A percentile compares a stretch with the other conserved stretches of the same genome.
These are phyloP conservation scores for Drepana falcataria DNA, from an alignment of 2,888 invertebrate species.

Conservation along the genomic window DNA sequence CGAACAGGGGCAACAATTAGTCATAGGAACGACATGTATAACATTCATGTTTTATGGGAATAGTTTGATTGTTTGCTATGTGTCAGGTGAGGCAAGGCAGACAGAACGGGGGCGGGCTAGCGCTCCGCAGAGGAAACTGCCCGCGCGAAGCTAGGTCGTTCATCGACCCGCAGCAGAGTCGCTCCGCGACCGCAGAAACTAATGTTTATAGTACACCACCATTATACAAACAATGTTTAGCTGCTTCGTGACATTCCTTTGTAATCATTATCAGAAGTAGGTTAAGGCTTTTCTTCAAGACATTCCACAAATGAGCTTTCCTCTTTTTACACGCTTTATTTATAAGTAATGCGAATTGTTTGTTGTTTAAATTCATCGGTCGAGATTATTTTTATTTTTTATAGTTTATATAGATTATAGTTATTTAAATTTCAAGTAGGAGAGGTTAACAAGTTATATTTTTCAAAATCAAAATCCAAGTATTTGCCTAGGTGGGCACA, in stretches of 20 bases:
- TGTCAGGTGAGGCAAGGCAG: conserved; percentile 11
- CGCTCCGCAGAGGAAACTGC: conserved; percentile 34
- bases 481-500: no score
- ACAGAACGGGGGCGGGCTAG: conserved; percentile 31
- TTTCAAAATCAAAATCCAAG: no score
- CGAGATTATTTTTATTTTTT: no score
- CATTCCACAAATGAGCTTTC: conserved; percentile 24
- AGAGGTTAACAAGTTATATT: no score
- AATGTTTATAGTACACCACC: conserved; percentile 61
- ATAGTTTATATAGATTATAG: no score
- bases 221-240: conserved; percentile 69
- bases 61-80: conserved; percentile 19
- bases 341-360: no score
- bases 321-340: conserved; percentile 15
- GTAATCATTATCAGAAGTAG: conserved; percentile 68
- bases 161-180: conserved; percentile 54
- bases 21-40: not conserved
- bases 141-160: conserved; percentile 69
- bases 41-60: not conserved
- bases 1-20: not conserved
- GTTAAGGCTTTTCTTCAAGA: conserved; percentile 67
- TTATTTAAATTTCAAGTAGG: no score
- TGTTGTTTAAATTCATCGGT: no score
- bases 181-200: conserved; percentile 46
- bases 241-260: conserved; percentile 74